Evolutionary conservation across 2,113 vertebrate species (phyloP).

Genomic region (Balaeniceps rex): DNA sequence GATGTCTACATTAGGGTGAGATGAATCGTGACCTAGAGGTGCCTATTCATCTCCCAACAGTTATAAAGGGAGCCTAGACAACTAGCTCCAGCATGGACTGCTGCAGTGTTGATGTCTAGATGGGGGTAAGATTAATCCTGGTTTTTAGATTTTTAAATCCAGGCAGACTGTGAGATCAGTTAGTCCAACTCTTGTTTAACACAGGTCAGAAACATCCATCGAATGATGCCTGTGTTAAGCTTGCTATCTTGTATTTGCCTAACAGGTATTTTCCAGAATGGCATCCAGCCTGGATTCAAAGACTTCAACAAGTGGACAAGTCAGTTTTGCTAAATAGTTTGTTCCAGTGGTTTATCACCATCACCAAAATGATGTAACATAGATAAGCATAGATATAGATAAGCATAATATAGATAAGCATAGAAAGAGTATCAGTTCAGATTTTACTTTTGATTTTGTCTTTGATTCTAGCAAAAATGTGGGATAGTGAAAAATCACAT

Average conservation of each 20-base stretch:
- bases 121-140: background rate
- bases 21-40: background rate
- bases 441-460: background rate
- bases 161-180: background rate
- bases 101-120: background rate
- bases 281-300: background rate
- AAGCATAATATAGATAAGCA: background rate
- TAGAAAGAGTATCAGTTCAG: background rate
- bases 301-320: background rate
- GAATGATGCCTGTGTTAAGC: background rate
- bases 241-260: background rate
- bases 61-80: background rate
- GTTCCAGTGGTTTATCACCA: background rate
- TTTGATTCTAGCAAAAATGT: background rate
- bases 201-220: background rate
- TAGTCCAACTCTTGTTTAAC: background rate
- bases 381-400: background rate
- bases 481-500: background rate
- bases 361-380: background rate
- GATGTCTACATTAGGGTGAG: background rate
- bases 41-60: background rate
- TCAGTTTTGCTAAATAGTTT: background rate
- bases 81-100: background rate
- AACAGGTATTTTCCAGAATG: background rate
- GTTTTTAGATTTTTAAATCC: background rate